Evolutionary conservation across 2,888 invertebrate species (phyloP), one percentile per base, ranked within the genome.

Genomic region (Schrankia costaestrigalis): DNA sequence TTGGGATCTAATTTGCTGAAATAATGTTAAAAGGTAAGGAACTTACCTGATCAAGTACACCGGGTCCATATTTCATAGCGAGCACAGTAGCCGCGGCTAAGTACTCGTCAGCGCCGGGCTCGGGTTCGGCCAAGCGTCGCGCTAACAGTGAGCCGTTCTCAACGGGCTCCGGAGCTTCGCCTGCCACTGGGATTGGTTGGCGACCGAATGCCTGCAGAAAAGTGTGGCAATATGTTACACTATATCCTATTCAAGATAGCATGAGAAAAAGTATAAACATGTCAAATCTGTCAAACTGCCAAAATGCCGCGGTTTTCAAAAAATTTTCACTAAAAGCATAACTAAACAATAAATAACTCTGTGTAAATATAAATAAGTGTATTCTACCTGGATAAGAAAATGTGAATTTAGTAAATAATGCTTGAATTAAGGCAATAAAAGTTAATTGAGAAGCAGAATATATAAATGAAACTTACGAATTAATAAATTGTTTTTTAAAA

Each of bases 71-170:
- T 82, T 96, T 95, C 69, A 96, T 91, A 44, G 95, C 95, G 49
- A 96, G 89, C 92, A 96, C 96, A 0, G 95, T 95, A 11, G 95
- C 93, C 1, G 96, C 96, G 1, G 94, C 94, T 42, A 93, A 92
- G 26, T 93, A 94, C 71, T 95, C 96, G 58, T 94, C 94, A 31
- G 93, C 89, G 37, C 81, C 81, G 17, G 84, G 84, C 54, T 75
- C 76, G 11, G 76, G 60, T 14, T 64, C 55, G 24, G 91, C 91
- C 33, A 92, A 81, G 25, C 91, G 90, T 42, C 93, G 92, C 46
- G 95, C 94, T 43, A 96, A 87, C 80, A 93, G 95, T 21, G 96
- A 96, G 81, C 95, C 74, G 56, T 90, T 70, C 62, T 72, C 83
- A 59, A 41, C 86, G 67, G 88, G 80, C 51, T 54, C 27, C 68